Percentiles rank a stretch among this genome's conserved stretches.
These are phyloP conservation scores for Nasonovia ribisnigri DNA, from an alignment of 2,888 invertebrate species.

Conservation along the genomic window DNA sequence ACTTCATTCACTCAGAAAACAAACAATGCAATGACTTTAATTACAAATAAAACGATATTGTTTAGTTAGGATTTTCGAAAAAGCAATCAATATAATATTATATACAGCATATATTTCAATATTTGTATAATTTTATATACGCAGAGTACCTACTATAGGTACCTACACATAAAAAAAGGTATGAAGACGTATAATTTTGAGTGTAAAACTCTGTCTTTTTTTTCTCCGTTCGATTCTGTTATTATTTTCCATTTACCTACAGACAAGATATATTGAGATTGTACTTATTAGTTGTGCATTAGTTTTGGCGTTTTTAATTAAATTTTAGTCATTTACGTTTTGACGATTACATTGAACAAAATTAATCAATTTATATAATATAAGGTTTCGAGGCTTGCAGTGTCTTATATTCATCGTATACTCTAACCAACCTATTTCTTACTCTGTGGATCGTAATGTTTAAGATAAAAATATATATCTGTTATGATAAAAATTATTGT, in stretches of 20 bases:
- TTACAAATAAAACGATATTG: not conserved
- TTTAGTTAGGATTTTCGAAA: conserved; percentile 47
- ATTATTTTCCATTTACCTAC: not conserved
- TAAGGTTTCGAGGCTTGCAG: not conserved
- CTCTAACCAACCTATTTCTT: no score
- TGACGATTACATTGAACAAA: not conserved
- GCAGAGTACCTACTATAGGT: not conserved
- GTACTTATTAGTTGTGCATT: conserved; percentile 9
- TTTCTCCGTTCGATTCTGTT: not conserved
- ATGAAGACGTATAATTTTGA: not conserved
- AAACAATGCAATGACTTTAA: not conserved
- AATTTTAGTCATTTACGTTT: conserved; percentile 12
- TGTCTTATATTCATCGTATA: not conserved
- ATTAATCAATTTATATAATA: not conserved
- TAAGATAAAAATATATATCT: not conserved
- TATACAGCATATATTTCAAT: not conserved
- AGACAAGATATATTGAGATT: not conserved
- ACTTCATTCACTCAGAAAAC: not conserved
- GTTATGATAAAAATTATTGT: not conserved
- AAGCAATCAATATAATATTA: not conserved
- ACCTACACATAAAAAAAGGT: not conserved
- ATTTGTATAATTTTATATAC: not conserved
- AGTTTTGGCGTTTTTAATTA: conserved; percentile 33
- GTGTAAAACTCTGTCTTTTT: not conserved
- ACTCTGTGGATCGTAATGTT: not conserved